Evolutionary conservation across 30 jellyfish, hydroid and myxozoan species (phyloP).

Genomic region (Cassiopea xamachana): DNA sequence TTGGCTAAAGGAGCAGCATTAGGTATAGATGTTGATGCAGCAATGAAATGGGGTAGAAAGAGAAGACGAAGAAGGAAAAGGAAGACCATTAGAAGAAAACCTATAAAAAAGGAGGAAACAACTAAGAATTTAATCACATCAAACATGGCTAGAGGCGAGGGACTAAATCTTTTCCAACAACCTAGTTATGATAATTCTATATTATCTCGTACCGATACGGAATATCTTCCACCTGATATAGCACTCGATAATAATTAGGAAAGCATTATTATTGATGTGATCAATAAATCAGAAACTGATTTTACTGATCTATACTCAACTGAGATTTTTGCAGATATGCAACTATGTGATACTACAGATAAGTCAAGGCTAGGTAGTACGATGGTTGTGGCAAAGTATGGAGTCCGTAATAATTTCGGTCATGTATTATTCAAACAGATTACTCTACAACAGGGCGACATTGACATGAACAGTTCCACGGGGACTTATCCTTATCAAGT

Average conservation of each 20-base stretch:
- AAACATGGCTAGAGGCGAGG: neutral
- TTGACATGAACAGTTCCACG: neutral
- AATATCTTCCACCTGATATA: neutral
- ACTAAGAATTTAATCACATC: neutral
- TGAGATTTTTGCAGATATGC: neutral
- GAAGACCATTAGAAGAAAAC: neutral
- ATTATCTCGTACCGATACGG: neutral
- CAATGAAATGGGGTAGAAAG: neutral
- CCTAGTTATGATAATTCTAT: neutral
- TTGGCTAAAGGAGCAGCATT: neutral
- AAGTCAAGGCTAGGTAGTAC: neutral
- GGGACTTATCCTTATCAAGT: constrained; percentile 4
- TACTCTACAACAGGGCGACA: constrained; percentile 4
- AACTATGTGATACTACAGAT: neutral
- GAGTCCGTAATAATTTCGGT: neutral
- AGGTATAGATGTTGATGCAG: neutral
- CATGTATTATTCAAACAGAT: constrained; percentile 1
- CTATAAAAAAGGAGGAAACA: neutral
- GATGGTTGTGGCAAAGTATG: neutral
- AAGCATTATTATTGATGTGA: neutral
- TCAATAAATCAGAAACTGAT: neutral
- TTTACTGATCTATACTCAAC: neutral
- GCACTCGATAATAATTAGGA: neutral
- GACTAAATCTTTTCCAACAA: neutral
- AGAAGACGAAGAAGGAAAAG: neutral